phyloP scores from a whole-genome alignment of 2,888 invertebrate species.

The Cantharis rustica region DNA sequence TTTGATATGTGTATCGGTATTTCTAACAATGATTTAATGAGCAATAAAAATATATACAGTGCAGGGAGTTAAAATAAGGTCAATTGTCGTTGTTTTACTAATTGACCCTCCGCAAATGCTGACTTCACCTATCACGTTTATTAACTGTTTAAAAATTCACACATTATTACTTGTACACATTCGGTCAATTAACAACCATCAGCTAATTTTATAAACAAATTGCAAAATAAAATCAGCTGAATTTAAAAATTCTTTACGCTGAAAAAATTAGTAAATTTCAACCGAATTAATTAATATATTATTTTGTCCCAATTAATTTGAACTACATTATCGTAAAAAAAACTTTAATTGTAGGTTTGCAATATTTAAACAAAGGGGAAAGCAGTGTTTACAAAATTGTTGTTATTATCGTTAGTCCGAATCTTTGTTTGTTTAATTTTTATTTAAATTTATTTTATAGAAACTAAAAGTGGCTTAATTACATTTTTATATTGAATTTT shows the following conservation, averaged over 20 bases:
- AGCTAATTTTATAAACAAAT: slow-evolving; percentile 1
- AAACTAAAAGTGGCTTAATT: not conserved
- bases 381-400: not conserved
- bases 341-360: not conserved
- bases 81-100: slow-evolving; percentile 29
- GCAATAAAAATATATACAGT: slow-evolving; percentile 12
- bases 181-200: not conserved
- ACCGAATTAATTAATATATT: not conserved
- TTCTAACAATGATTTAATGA: not conserved
- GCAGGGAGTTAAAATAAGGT: slow-evolving; percentile 16
- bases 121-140: slow-evolving; percentile 23
- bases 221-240: not conserved
- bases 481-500: not conserved
- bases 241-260: not conserved
- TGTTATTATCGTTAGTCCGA: not conserved
- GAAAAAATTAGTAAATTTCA: not conserved
- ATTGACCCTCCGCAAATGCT: slow-evolving; percentile 29
- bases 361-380: not conserved
- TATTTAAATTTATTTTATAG: not conserved
- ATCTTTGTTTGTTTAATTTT: not conserved
- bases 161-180: not conserved
- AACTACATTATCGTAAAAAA: not conserved
- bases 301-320: not conserved
- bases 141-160: slow-evolving; percentile 4
- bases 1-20: not conserved